Evolutionary conservation across 2,888 invertebrate genomes (phyloP), one percentile per base, ranked within the genome.

Genomic region (Athalia circularis): DNA sequence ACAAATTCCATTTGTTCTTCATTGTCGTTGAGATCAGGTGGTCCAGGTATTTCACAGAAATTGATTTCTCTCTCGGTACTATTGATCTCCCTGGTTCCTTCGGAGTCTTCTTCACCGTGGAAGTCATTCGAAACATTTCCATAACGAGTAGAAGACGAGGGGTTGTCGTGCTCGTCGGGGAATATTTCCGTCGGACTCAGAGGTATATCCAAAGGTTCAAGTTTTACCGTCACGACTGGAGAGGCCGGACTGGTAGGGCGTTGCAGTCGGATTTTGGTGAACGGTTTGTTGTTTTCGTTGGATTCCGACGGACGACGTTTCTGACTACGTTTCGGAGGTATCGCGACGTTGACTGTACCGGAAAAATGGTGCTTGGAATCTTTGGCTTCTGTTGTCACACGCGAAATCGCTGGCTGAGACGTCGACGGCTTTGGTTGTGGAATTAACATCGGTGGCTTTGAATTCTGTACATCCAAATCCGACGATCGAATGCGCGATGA

Each of bases 1-100:
- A 90, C 89, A 74, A 90, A 90, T 85, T 90, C 90, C 88, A 89
- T 88, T 47, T 87, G 88, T 67, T 90, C 90, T 65, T 89, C 89
- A 52, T 80, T 83, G 74, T 88, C 88, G 72, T 88, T 87, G 13
- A 85, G 83, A 77, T 88, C 88, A 0, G 85, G 84, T 4, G 86
- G 85, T 5, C 82, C 86, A 15, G 87, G 81, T 62, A 87, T 78
- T 45, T 85, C 86, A 68, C 85, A 84, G 65, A 86, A 89, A 79
- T 85, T 84, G 13, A 88, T 82, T 45, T 87, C 87, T 29, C 84
- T 82, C 65, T 86, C 86, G n/a, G 78, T 80, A 47, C 84, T 84
- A 15, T 81, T 81, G 6, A 75, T 68, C 67, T 84, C 84, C 29
- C 75, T 13, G 4, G 87, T 86, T 45, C 88, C 88, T n/a, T 88